Evolutionary conservation across 2,797 vertebrate genomes (phyloP).

Genomic region (Paratrypauchen microcephalus): DNA sequence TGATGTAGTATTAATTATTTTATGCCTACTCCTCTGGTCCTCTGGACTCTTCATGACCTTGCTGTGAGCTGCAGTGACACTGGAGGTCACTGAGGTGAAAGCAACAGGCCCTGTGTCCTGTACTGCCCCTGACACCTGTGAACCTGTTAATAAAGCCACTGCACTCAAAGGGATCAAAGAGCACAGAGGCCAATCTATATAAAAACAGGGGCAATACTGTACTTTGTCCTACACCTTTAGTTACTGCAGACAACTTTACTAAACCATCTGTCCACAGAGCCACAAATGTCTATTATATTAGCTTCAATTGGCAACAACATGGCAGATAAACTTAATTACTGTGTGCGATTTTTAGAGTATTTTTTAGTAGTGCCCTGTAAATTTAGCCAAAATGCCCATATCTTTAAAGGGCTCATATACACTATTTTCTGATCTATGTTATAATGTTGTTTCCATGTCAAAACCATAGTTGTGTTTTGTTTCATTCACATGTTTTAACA

Average conservation of each 20-base stretch:
- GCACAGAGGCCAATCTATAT: constrained; percentile 26
- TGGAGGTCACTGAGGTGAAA: constrained; percentile 58
- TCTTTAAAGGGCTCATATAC: background rate
- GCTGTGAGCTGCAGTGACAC: constrained; percentile 50
- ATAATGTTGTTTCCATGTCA: too few relatives aligned
- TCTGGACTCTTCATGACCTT: constrained; percentile 56
- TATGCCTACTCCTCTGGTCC: constrained; percentile 1
- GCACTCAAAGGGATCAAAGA: constrained; percentile 29
- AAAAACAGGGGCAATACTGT: constrained; percentile 36
- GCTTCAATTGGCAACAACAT: background rate
- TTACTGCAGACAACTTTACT: constrained; percentile 16
- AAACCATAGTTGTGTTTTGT: too few relatives aligned
- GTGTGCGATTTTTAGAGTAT: background rate
- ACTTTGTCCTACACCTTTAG: constrained; percentile 13
- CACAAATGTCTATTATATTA: background rate
- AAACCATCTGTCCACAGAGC: constrained; percentile 4
- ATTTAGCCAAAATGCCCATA: background rate
- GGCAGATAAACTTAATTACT: background rate
- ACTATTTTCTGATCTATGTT: too few relatives aligned
- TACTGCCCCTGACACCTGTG: constrained; percentile 59
- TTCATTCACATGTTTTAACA: too few relatives aligned
- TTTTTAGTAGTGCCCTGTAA: background rate
- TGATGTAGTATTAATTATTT: too few relatives aligned
- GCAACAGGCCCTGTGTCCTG: constrained; percentile 64
- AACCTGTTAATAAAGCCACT: constrained; percentile 51